phyloP scores from a whole-genome alignment of 2,888 invertebrate species.

The Helleia helle region DNA sequence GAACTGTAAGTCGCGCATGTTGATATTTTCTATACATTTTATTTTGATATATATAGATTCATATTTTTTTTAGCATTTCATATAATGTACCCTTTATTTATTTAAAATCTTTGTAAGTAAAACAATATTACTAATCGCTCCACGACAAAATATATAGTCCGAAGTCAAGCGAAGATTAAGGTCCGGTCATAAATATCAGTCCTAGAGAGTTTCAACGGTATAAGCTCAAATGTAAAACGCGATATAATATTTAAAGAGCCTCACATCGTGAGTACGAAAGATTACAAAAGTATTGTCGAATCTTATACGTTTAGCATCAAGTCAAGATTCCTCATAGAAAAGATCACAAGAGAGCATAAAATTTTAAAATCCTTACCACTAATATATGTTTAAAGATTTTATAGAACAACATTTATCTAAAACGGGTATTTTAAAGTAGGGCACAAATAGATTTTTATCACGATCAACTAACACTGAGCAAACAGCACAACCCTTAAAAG shows the following conservation, averaged over 20 bases:
- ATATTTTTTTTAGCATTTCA: no score
- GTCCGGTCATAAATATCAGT: slow-evolving; percentile 4
- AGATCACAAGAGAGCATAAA: slow-evolving; percentile 48
- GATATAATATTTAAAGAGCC: slow-evolving; percentile 16
- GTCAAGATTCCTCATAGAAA: slow-evolving; percentile 37
- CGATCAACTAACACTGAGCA: slow-evolving; percentile 42
- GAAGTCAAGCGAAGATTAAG: no score
- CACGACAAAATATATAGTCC: no score
- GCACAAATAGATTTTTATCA: slow-evolving; percentile 16
- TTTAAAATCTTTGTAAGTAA: no score
- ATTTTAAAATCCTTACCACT: slow-evolving; percentile 23
- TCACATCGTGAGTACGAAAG: slow-evolving; percentile 27
- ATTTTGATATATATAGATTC: no score
- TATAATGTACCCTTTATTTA: no score
- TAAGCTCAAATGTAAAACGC: slow-evolving; percentile 17
- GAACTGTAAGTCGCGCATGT: no score
- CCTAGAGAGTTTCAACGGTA: slow-evolving; percentile 3
- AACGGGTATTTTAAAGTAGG: slow-evolving; percentile 9
- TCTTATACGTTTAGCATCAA: slow-evolving; percentile 35
- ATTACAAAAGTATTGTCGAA: slow-evolving; percentile 52
- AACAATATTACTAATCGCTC: no score
- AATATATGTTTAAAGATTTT: slow-evolving; percentile 7
- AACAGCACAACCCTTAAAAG: slow-evolving; percentile 48
- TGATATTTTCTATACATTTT: no score
- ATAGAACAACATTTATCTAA: slow-evolving; percentile 13